phyloP scores from a whole-genome alignment of 2,888 invertebrate genomes.

The Scrobipalpa atriplicella region DNA sequence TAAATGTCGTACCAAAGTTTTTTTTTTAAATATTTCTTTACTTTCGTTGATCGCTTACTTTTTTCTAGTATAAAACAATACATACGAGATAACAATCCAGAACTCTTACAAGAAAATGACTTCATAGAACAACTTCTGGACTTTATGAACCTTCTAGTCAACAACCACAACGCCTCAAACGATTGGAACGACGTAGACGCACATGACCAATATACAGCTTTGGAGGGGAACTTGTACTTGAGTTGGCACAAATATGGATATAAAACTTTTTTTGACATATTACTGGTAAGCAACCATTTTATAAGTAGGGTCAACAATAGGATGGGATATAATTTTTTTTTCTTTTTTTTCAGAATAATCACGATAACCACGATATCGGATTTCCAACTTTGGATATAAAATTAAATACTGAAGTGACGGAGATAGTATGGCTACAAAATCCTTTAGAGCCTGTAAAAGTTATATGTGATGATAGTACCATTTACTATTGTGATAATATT shows the following conservation, averaged over 20 bases:
- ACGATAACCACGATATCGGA: constrained; percentile 62
- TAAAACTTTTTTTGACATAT: constrained; percentile 50
- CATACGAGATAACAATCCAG: constrained; percentile 42
- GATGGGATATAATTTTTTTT: not conserved
- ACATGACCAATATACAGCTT: constrained; percentile 34
- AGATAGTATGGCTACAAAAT: constrained; percentile 53
- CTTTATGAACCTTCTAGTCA: constrained; percentile 42
- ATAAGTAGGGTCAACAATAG: not conserved
- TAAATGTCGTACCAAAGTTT: too few species aligned
- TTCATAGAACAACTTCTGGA: constrained; percentile 43
- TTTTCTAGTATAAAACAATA: constrained; percentile 43
- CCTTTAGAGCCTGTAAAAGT: constrained; percentile 58
- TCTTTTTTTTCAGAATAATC: constrained; percentile 55
- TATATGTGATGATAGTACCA: constrained; percentile 75
- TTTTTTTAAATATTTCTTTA: not conserved
- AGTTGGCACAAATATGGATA: constrained; percentile 53
- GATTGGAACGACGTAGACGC: constrained; percentile 51
- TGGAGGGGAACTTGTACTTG: constrained; percentile 44
- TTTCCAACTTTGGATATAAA: constrained; percentile 53
- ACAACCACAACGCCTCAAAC: constrained; percentile 46
- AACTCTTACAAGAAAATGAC: constrained; percentile 41
- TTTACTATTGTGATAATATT: constrained; percentile 83
- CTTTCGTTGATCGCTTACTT: not conserved
- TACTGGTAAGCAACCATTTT: constrained; percentile 40
- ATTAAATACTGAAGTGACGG: constrained; percentile 57